phyloP scores from a whole-genome alignment of 2,113 vertebrate species.

The Clarias macrocephalus region DNA sequence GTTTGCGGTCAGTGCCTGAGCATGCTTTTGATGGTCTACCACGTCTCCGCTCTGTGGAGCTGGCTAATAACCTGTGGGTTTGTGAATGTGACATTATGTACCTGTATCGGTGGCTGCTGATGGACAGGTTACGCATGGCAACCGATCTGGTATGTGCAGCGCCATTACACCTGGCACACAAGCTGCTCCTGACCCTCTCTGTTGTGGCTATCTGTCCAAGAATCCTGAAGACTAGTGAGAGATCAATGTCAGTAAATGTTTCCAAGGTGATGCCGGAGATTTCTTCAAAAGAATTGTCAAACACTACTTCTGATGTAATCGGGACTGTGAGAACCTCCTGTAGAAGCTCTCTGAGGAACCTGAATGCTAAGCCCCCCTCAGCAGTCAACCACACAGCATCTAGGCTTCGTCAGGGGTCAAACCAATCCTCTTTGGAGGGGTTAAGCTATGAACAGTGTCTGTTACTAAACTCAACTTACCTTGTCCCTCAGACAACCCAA shows the following conservation, averaged over 20 bases:
- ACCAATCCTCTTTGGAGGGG: slow-evolving; percentile 61
- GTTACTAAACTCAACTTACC: slow-evolving; percentile 58
- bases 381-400: not conserved
- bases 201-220: slow-evolving; percentile 69
- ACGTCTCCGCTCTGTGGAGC: slow-evolving; percentile 65
- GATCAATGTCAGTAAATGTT: not conserved
- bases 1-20: slow-evolving; percentile 71
- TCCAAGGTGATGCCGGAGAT: not conserved
- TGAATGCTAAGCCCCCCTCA: not conserved
- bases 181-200: slow-evolving; percentile 69
- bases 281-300: not conserved
- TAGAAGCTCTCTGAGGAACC: slow-evolving; percentile 6
- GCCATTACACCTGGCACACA: slow-evolving; percentile 69
- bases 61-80: slow-evolving; percentile 72
- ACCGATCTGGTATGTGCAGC: slow-evolving; percentile 69
- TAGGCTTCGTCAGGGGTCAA: slow-evolving; percentile 24
- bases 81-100: slow-evolving; percentile 76
- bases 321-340: not conserved
- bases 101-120: slow-evolving; percentile 72
- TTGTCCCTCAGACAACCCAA: slow-evolving; percentile 11
- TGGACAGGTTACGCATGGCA: slow-evolving; percentile 62
- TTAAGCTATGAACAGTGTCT: slow-evolving; percentile 72
- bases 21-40: slow-evolving; percentile 67
- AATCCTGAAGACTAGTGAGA: slow-evolving; percentile 60
- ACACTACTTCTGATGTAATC: not conserved